Conservation (phyloP, 2,113 vertebrate species). For the Cololabis saira region DNA sequence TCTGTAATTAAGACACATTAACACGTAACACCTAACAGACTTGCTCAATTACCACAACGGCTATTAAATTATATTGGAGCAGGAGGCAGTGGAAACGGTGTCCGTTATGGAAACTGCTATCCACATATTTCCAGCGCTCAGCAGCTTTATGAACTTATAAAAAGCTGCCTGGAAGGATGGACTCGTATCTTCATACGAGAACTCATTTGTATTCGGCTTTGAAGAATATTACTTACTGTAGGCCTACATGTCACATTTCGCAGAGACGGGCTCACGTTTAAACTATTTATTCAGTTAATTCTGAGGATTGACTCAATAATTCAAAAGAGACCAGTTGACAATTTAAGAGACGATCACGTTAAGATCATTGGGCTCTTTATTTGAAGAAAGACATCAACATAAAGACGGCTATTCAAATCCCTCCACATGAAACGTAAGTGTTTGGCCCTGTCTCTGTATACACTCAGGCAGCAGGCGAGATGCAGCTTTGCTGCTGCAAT, state of each 20-base stretch:
- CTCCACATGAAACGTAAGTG: not conserved
- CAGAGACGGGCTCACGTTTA: not conserved
- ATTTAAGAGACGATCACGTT: not conserved
- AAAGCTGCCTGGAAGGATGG: constrained; percentile 8
- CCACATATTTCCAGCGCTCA: constrained; percentile 48
- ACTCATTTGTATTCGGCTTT: not conserved
- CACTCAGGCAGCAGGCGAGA: constrained; percentile 4
- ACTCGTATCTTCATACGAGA: constrained; percentile 1
- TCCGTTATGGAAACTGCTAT: constrained; percentile 57
- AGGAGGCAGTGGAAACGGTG: constrained; percentile 48
- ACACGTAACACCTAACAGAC: constrained; percentile 66
- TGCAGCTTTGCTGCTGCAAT: constrained; percentile 5
- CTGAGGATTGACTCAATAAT: not conserved
- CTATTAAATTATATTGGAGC: constrained; percentile 69
- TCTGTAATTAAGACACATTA: constrained; percentile 74
- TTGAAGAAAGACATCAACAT: not conserved
- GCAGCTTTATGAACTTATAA: constrained; percentile 45
- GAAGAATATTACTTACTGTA: not conserved
- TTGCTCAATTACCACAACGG: constrained; percentile 63
- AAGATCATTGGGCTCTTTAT: too few species aligned
- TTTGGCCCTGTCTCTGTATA: constrained; percentile 7
- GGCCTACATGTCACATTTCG: not conserved
- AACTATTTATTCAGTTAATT: not conserved
- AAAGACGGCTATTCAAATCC: constrained; percentile 3
- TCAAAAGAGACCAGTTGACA: not conserved